Conservation (phyloP, 2,113 vertebrate species). For the Phodopus roborovskii region DNA sequence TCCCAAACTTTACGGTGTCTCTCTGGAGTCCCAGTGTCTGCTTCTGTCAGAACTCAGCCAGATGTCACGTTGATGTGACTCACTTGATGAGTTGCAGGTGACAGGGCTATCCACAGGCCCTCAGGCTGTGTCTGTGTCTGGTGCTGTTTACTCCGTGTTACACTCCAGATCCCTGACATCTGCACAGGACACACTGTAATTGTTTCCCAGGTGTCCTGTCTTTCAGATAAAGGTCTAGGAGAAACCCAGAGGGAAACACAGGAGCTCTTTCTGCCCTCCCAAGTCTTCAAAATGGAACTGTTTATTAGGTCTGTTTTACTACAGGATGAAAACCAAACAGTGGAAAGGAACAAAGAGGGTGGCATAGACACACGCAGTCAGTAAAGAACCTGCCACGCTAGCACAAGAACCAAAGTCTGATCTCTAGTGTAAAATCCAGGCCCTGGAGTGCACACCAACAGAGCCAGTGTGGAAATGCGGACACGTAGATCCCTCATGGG, state of each 20-base stretch:
- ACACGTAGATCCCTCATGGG: neutral
- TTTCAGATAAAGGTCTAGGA: neutral
- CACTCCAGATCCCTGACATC: neutral
- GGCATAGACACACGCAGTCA: neutral
- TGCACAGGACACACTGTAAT: neutral
- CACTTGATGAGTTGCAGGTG: neutral
- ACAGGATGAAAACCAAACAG: neutral
- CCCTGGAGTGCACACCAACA: too few species aligned
- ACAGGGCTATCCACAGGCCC: neutral
- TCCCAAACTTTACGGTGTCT: fast-evolving
- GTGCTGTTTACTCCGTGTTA: neutral
- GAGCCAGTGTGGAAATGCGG: neutral
- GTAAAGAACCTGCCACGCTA: neutral
- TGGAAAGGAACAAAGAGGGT: too few species aligned
- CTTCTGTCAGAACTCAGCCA: neutral
- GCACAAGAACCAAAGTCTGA: neutral
- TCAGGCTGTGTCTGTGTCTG: neutral
- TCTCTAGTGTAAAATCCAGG: neutral
- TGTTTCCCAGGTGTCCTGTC: neutral
- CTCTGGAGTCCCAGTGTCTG: fast-evolving
- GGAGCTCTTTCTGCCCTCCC: neutral
- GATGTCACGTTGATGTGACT: neutral
- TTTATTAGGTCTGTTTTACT: neutral
- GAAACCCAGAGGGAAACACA: neutral
- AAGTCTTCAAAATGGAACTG: neutral